Base-by-base conservation (phyloP, 1,140 invertebrate genomes). In the Metaphire vulgaris region DNA sequence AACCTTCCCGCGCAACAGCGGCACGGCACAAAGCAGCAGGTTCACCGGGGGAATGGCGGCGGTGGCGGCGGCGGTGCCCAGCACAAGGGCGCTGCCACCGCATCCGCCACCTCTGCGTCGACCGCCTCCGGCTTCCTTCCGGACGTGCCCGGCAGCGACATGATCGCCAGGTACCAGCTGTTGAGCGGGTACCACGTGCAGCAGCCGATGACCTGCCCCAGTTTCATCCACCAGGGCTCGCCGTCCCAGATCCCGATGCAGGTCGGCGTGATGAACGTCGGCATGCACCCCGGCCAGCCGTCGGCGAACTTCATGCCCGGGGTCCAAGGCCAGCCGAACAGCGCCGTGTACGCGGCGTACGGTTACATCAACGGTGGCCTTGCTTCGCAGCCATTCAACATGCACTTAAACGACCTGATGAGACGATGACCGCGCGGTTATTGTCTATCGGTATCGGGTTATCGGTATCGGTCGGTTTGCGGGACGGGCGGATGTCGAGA, bases 321-420 rank as follows among this genome's bases (percentile, higher is more conserved):
- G 21, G 41, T 56, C 41, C 41, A 56, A 21, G 41, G 41, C 41
- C 89, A 90, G 72, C 90, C 91, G 79, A 91, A 91, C 81, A 90
- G 90, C 80, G 87, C 90, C 64, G 89, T 91, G 80, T 92, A 92
- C 81, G 90, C 91, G 15, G 87, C 90, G 28, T 92, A 93, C 77
- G 89, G 90, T 0, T 93, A 93, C 83, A 91, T 93, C 33, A 92
- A 92, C 83, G 88, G 89, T 12, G 86, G 88, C 33, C 85, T 90
- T 6, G 77, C 80, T 32, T 89, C 90, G 86, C 89, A 90, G 78
- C 89, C 91, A 12, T 86, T 93, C 28, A 92, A 92, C 83, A 90
- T 90, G 15, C 83, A 87, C 74, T 91, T 92, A 90, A 80, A 80
- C 66, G 41, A 56, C 21, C 21, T 56, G 21, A 56, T 56, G 41